A percentile compares a stretch with the other conserved stretches of the same genome.
Conservation (phyloP, 2,113 vertebrate genomes). For the Edolisoma coerulescens region DNA sequence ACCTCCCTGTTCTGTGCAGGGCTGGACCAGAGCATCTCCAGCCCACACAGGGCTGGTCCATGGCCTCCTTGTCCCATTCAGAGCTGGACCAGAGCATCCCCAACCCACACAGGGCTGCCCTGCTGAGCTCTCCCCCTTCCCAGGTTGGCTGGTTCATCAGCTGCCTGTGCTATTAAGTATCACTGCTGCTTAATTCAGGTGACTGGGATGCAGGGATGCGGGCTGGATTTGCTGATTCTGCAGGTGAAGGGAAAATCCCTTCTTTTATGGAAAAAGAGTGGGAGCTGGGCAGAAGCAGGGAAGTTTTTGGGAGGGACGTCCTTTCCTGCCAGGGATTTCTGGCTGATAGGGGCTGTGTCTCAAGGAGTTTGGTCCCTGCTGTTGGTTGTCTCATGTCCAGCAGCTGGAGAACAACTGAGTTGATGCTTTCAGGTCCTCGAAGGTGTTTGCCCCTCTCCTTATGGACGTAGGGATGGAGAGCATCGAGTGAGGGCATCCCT, state of each 20-base stretch:
- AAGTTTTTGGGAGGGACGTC: neutral
- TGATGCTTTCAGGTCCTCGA: neutral
- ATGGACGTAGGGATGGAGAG: neutral
- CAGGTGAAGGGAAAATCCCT: neutral
- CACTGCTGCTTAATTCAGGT: neutral
- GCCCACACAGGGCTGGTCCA: neutral
- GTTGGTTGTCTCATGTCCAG: fast-evolving
- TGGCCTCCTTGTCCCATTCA: neutral
- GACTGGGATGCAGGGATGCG: neutral
- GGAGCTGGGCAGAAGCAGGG: neutral
- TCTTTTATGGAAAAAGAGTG: neutral
- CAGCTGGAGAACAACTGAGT: fast-evolving
- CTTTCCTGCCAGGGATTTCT: neutral
- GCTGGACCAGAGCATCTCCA: neutral
- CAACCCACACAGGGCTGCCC: neutral
- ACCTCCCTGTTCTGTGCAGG: neutral
- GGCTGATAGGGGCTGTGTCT: neutral
- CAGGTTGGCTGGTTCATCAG: neutral
- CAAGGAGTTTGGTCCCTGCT: neutral
- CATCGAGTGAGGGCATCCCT: neutral
- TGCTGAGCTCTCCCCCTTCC: neutral
- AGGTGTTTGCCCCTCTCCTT: fast-evolving
- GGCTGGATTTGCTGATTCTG: conserved; percentile 3
- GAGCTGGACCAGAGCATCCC: neutral
- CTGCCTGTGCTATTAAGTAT: neutral